Conservation (phyloP, 1,140 invertebrate genomes). For the Musca domestica region DNA sequence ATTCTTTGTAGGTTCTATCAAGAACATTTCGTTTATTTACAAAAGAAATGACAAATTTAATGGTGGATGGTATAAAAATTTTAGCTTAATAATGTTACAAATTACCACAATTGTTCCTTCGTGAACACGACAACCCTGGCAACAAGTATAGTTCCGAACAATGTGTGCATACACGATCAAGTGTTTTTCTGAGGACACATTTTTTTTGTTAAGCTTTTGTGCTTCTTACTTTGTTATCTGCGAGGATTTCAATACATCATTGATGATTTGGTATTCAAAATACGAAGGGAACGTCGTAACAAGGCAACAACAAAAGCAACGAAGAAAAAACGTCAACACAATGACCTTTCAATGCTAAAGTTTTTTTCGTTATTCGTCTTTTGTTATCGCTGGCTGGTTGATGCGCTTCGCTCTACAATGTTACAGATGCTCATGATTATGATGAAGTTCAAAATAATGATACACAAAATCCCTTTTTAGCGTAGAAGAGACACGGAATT, state of each 20-base stretch:
- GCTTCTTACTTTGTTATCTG: conserved; percentile 3
- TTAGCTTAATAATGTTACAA: too few species aligned
- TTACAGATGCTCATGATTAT: conserved; percentile 15
- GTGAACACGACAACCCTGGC: too few species aligned
- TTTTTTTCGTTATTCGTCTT: conserved; percentile 1
- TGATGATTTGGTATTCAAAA: conserved; percentile 22
- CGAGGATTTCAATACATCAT: conserved; percentile 13
- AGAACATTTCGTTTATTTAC: too few species aligned
- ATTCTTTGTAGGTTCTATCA: too few species aligned
- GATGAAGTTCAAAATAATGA: conserved; percentile 17
- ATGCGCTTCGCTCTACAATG: neutral
- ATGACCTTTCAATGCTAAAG: conserved; percentile 21
- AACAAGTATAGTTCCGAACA: too few species aligned
- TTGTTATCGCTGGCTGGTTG: neutral
- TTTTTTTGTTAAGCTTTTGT: too few species aligned
- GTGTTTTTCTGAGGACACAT: conserved; percentile 3
- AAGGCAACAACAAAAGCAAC: neutral
- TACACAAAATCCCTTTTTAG: conserved; percentile 6
- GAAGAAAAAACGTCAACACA: neutral
- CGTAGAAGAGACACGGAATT: too few species aligned
- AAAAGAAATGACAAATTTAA: too few species aligned
- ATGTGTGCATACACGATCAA: neutral
- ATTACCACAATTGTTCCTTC: too few species aligned
- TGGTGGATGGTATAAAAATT: too few species aligned
- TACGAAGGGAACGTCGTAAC: conserved; percentile 8